Evolutionary conservation across 2,888 invertebrate species (phyloP).

Genomic region (Heliconius sara): DNA sequence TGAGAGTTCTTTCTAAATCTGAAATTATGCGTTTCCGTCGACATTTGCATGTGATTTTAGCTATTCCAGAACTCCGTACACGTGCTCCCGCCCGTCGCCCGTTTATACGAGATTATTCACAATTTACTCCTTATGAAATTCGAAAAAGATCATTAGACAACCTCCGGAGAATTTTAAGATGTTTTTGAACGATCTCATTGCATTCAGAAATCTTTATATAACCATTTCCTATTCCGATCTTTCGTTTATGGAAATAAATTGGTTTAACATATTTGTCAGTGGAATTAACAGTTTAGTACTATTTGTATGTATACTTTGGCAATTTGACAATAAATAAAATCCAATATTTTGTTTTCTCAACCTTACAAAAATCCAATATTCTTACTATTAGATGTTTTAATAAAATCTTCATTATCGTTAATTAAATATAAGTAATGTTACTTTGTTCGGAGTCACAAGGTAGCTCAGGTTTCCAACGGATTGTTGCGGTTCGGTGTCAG

Average conservation of each 20-base stretch:
- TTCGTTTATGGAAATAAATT: conserved; percentile 42
- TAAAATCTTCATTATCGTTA: neutral
- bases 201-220: conserved; percentile 54
- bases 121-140: conserved; percentile 59
- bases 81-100: conserved; percentile 50
- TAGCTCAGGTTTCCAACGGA: conserved; percentile 47
- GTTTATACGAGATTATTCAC: conserved; percentile 61
- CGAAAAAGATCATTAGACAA: conserved; percentile 57
- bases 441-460: conserved; percentile 21
- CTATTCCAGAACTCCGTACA: conserved; percentile 50
- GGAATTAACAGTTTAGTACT: neutral
- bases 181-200: conserved; percentile 50
- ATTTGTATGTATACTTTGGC: neutral
- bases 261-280: conserved; percentile 31
- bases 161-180: conserved; percentile 55
- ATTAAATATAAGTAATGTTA: conserved; percentile 3
- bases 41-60: conserved; percentile 58
- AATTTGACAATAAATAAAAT: neutral
- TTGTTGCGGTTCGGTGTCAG: conserved; percentile 72
- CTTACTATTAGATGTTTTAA: neutral
- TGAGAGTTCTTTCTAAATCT: conserved; percentile 64
- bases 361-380: neutral
- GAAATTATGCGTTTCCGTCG: conserved; percentile 59
- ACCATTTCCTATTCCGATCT: conserved; percentile 47
- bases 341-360: conserved; percentile 7